phyloP scores from a whole-genome alignment of 2,113 vertebrate species.

The Prochilodus magdalenae region DNA sequence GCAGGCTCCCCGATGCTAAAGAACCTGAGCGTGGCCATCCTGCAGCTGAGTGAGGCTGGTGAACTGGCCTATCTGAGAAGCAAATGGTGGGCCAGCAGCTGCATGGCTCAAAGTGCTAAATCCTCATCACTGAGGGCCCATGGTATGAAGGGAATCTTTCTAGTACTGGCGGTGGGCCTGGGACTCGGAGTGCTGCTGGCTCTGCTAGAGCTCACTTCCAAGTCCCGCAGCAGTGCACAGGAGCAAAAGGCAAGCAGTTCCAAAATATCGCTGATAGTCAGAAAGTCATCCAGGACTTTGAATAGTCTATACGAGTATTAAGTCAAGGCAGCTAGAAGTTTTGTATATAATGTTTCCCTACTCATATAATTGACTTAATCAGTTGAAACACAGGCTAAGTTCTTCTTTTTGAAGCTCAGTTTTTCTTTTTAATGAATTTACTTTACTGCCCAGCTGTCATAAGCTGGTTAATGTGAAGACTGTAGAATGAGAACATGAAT shows the following conservation, averaged over 20 bases:
- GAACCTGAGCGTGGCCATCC: constrained; percentile 82
- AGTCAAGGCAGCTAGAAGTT: not conserved
- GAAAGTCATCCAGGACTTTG: not conserved
- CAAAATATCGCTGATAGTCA: not conserved
- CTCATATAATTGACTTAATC: not conserved
- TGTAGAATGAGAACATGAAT: too few relatives aligned
- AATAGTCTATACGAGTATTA: too few relatives aligned
- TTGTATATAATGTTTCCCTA: not conserved
- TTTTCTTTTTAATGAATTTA: too few relatives aligned
- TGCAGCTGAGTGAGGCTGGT: constrained; percentile 82
- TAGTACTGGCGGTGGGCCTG: constrained; percentile 82
- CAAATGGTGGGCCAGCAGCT: constrained; percentile 90
- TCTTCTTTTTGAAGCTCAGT: too few relatives aligned
- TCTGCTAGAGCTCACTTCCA: constrained; percentile 79
- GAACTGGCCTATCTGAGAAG: constrained; percentile 81
- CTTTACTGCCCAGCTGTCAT: too few relatives aligned
- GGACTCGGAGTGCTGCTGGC: constrained; percentile 76
- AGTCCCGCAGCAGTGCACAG: constrained; percentile 76
- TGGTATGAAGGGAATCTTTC: constrained; percentile 83
- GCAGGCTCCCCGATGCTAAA: constrained; percentile 82
- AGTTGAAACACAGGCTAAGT: not conserved
- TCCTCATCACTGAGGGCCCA: constrained; percentile 72
- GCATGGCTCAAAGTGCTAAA: constrained; percentile 67
- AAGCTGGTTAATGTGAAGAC: too few relatives aligned
- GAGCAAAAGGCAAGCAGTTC: constrained; percentile 74